Base-by-base conservation (phyloP, 2,888 invertebrate species). In the Caenorhabditis virilis region DNA sequence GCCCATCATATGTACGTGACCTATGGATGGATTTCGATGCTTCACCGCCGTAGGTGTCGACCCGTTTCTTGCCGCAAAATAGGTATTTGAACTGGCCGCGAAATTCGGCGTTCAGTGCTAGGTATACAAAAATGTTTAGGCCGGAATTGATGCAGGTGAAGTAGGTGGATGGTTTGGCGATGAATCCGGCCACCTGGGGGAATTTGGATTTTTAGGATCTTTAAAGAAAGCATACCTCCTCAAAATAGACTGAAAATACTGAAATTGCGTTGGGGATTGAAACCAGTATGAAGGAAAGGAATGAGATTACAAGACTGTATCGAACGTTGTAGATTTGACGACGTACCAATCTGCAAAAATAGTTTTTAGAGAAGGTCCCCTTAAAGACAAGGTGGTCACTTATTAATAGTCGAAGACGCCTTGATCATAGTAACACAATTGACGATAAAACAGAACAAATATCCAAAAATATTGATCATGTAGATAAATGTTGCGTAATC, bases 81-180 rank as follows among this genome's bases (percentile, higher is more conserved):
- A 67, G 39, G 56, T 38, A 60, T 50, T 57, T 62, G 53, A 58
- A 65, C 53, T 67, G 69, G 27, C 69, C 49, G 13, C 74, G 61
- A 51, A 72, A 74, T 50, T 74, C 74, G 41, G 62, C 46, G 36
- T 74, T 74, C 51, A 74, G 50, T 20, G 55, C 52, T 27, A 74
- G 62, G 42, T 75, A 75, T 20, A 75, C 72, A 49, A 75, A 75
- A n/a, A 73, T 62, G 43, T 73, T 70, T 52, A 75, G 65, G 27
- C 73, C 71, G 0, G 71, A 72, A 47, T 75, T 75, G 52, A 75
- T 48, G 61, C 73, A 75, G 7, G 73, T 71, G 48, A 68, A 66
- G 52, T 69, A 75, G 23, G 70, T 69, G 6, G 75, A 65, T 25
- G 75, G 73, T 46, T 73, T 73, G 13, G 66, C 58, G 36, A 75